Evolutionary conservation across 2,797 vertebrate genomes (phyloP), one percentile per base, ranked within the genome.

Genomic region (Megalops cyprinoides): DNA sequence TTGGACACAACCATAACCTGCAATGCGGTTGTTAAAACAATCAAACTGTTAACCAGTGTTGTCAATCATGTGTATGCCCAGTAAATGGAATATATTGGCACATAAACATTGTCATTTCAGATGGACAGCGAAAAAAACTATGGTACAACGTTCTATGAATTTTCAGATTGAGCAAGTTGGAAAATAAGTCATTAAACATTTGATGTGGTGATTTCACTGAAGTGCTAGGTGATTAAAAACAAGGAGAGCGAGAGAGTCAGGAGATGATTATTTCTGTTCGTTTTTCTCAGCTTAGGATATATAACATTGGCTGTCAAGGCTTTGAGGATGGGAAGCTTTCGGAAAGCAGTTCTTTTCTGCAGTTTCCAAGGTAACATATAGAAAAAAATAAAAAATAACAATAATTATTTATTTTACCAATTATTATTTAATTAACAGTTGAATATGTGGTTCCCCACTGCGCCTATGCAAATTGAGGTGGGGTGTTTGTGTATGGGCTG

Each of bases 301-400:
- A 92, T 89, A 91, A 88, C 85, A 80, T 76, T 85, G 82, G 88
- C 87, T 86, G 87, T 89, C 88, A 84, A 89, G 87, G 88, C 82
- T 83, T 83, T 88, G 92, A 90, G 87, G 89, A 95, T 95, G 95
- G 94, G 91, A 90, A 83, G 85, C 82, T 86, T 93, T 89, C 91
- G 93, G 92, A 87, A 91, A 87, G 88, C 91, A 86, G 90, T 94
- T 88, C 91, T 95, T 87, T 91, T 96, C 88, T 95, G 93, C 90
- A 89, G 93, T 95, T 89, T 96, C 92, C 93, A 93, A 82, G 93
- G 95, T 96, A 95, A 94, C 78, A 53, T 86, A 85, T 88, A 89
- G 89, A 92, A 92, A 92, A 90, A 91, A 87, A 89, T 28, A 4
- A 18, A 37, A 55, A 20, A 1, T 37, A 8, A 39, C 14, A 55